These are phyloP conservation scores for Dryoscopus gambensis DNA, from an alignment of 2,113 vertebrate species.

Conservation along the genomic window DNA sequence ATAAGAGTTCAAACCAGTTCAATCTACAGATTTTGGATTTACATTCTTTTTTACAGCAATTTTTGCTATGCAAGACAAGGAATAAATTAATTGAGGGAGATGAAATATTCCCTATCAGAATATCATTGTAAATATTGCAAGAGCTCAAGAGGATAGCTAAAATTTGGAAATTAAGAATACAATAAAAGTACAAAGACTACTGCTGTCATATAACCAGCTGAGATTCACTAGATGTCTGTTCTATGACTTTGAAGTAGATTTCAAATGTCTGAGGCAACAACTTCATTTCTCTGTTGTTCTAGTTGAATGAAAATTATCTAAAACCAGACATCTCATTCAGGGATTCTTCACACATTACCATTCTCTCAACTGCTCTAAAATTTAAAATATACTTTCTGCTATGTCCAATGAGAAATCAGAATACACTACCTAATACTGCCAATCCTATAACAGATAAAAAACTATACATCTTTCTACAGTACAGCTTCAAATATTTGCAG, in stretches of 20 bases:
- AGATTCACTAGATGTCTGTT: background rate
- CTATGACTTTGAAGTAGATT: background rate
- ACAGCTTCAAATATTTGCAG: background rate
- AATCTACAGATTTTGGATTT: background rate
- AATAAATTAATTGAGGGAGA: background rate
- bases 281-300: background rate
- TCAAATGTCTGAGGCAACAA: background rate
- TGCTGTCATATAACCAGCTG: background rate
- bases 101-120: background rate
- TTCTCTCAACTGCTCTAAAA: background rate
- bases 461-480: background rate
- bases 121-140: background rate
- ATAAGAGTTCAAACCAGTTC: background rate
- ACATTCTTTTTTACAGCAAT: background rate
- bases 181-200: background rate
- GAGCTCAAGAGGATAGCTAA: background rate
- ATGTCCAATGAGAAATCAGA: background rate
- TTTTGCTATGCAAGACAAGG: background rate
- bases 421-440: background rate
- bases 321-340: background rate
- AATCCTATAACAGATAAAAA: background rate
- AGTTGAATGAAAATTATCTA: background rate
- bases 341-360: background rate
- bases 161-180: background rate
- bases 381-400: background rate